Evolutionary conservation across 2,888 invertebrate genomes (phyloP), one percentile per base, ranked within the genome.

Genomic region (Orthonevra nobilis): DNA sequence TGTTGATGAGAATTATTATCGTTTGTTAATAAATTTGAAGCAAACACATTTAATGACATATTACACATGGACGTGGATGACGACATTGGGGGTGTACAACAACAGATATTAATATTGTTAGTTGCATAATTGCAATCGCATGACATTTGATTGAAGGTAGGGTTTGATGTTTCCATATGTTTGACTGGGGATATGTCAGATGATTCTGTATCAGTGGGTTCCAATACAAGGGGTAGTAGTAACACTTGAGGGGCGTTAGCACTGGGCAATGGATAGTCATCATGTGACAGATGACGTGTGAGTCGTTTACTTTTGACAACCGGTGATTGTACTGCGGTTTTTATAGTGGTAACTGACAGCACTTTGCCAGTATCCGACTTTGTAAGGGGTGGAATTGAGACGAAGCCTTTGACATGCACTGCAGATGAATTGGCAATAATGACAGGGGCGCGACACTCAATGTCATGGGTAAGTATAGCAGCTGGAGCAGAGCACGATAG

Each of bases 401-500:
- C 14, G 7, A 72, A 72, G 20, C 40, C 48, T 6, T 17, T 66
- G 32, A 54, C 73, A 68, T 56, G 73, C 60, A 50, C 28, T 26
- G 28, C 54, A 26, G 54, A 48, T 19, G 19, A 5, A 38, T 44
- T 5, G 19, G 60, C 61, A 12, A 15, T 54, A 17, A 56, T 14
- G 28, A 7, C 48, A 10, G 68, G 42, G 1, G 48, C 30, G 10
- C 58, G 50, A 54, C 82, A 82, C 19, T 69, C 77, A 28, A 85
- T 84, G 12, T 81, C 74, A n/a, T 81, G 77, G 48, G 82, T 86
- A 12, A 86, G 50, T 7, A 87, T 77, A 6, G 82, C 77, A 2
- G 86, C 86, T 1, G 87, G 87, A 3, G 86, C 87, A 10, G 87
- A 87, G 12, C 75, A 83, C 3, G 86, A 84, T 34, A 86, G 66